Conservation (phyloP, 1,140 invertebrate genomes). For the Papilio polytes region DNA sequence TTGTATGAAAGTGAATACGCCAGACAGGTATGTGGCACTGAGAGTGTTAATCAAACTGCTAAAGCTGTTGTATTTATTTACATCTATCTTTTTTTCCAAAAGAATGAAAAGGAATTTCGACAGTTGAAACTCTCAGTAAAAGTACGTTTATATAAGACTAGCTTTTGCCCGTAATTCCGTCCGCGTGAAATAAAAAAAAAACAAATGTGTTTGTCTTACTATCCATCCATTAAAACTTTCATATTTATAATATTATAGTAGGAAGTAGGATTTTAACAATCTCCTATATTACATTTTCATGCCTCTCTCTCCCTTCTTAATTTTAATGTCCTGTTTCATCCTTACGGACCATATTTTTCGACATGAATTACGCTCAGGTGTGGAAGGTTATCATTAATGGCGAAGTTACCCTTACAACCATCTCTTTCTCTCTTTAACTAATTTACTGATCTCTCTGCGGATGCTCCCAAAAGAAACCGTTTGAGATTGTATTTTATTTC, state of each 20-base stretch:
- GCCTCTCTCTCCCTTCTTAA: neutral
- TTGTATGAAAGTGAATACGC: neutral
- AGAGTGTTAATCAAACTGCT: neutral
- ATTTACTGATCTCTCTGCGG: slow-evolving; percentile 44
- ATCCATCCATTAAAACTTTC: too few species aligned
- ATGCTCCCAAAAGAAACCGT: slow-evolving; percentile 48
- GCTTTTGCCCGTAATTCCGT: too few species aligned
- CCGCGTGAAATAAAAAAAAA: too few species aligned
- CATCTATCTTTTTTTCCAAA: neutral
- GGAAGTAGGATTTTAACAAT: neutral
- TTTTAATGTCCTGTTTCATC: slow-evolving; percentile 13
- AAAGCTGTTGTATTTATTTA: too few species aligned
- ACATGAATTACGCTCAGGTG: slow-evolving; percentile 69
- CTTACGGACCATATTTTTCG: slow-evolving; percentile 59
- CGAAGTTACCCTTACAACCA: slow-evolving; percentile 55
- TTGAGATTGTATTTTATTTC: slow-evolving; percentile 44
- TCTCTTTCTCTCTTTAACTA: slow-evolving; percentile 48
- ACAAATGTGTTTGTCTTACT: too few species aligned
- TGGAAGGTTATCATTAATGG: slow-evolving; percentile 70
- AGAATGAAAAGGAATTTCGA: neutral
- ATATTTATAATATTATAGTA: too few species aligned
- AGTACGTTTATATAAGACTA: neutral
- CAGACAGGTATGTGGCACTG: neutral
- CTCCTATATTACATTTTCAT: slow-evolving; percentile 1
- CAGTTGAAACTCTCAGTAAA: neutral